Evolutionary conservation across 2,888 invertebrate genomes (phyloP).

Genomic region (Chouioia cunea): DNA sequence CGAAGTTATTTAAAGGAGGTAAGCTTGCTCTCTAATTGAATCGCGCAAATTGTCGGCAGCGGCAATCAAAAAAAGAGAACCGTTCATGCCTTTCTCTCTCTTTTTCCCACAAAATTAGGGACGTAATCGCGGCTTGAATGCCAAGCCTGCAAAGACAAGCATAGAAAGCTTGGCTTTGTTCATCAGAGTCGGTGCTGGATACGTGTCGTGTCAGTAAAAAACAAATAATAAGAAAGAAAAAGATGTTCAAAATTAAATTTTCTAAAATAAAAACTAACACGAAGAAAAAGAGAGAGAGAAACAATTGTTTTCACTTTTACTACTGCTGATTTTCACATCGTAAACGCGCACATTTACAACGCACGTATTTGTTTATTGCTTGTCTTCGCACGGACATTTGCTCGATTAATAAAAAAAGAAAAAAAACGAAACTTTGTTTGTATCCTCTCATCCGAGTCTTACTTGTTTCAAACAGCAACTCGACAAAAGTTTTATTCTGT

Average conservation of each 20-base stretch:
- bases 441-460: no score
- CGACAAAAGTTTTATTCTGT: no score
- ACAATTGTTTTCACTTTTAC: neutral
- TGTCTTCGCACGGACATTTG: neutral
- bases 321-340: neutral
- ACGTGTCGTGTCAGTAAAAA: slow-evolving; percentile 10
- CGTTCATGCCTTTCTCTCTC: no score
- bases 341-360: neutral
- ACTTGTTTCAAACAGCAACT: no score
- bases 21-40: no score
- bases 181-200: neutral
- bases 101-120: no score
- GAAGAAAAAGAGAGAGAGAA: slow-evolving; percentile 2
- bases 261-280: slow-evolving; percentile 20
- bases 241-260: slow-evolving; percentile 13
- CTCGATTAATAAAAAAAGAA: neutral
- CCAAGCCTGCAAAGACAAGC: no score
- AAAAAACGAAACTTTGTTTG: no score
- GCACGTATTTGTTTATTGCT: slow-evolving; percentile 2
- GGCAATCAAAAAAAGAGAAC: no score
- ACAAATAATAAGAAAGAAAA: no score
- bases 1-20: no score
- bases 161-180: neutral
- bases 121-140: no score
- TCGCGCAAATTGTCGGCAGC: neutral